Conservation (phyloP, 2,888 invertebrate genomes). For the Tiliacea citrago region DNA sequence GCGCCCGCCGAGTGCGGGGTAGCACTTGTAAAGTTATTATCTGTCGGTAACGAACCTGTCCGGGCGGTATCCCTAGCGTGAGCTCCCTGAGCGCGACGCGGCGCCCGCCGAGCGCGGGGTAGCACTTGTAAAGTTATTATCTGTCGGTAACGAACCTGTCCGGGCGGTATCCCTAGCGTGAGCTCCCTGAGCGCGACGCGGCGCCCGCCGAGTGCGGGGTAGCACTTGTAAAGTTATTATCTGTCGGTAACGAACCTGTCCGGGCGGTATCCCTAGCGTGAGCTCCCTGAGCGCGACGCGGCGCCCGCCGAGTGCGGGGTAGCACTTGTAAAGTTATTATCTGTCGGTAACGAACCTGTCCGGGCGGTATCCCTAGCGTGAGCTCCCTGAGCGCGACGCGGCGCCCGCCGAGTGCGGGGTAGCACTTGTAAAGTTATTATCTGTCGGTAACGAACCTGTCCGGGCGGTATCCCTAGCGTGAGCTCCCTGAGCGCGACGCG, state of each 20-base stretch:
- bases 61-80: conserved; percentile 87
- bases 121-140: conserved; percentile 87
- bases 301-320: conserved; percentile 77
- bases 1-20: conserved; percentile 77
- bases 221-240: conserved; percentile 87
- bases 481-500: conserved; percentile 83
- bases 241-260: conserved; percentile 74
- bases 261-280: conserved; percentile 87
- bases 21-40: conserved; percentile 87
- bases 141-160: conserved; percentile 74
- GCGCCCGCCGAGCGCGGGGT: conserved; percentile 77
- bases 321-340: conserved; percentile 87
- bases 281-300: conserved; percentile 83
- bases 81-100: conserved; percentile 83
- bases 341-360: conserved; percentile 74
- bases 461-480: conserved; percentile 87
- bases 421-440: conserved; percentile 87
- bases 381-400: conserved; percentile 83
- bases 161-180: conserved; percentile 87
- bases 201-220: conserved; percentile 77
- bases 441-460: conserved; percentile 74
- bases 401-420: conserved; percentile 77
- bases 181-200: conserved; percentile 83
- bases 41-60: conserved; percentile 74
- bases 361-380: conserved; percentile 87